Base-by-base conservation (phyloP, 2,797 vertebrate species). In the Distichodus sexfasciatus region DNA sequence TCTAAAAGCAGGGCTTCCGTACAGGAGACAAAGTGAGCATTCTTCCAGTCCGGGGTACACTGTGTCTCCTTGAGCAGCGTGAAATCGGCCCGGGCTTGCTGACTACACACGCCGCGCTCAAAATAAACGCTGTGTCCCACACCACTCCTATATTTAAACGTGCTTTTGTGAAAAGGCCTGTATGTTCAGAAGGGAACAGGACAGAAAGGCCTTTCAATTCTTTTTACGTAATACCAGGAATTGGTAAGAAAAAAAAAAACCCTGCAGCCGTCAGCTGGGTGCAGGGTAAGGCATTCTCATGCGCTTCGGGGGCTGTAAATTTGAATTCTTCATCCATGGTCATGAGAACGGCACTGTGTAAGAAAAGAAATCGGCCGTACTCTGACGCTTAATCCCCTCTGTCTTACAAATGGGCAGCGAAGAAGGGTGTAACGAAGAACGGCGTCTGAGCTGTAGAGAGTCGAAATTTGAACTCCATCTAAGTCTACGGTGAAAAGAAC, bases 171-270 rank as follows among this genome's bases (percentile, higher is more conserved):
- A 62, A 58, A 54, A 28, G 38, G 48, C 58, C 50, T 69, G 47
- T 59, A 36, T 47, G 57, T 66, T 72, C 50, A 59, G 33, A 51
- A 64, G 72, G 63, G 46, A 64, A 19, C 50, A n/a, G 72, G 44
- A 81, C 68, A 82, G 70, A 78, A n/a, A 51, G 71, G 23, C 54
- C 76, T 78, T 79, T 83, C 50, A 78, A 38, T 62, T 54, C 40
- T 62, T 57, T 61, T 74, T 74, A 55, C 17, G 55, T 15, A 70
- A 80, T 68, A 69, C 66, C 40, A 61, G 72, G 60, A 72, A 75
- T 63, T 36, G 58, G 48, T 63, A 65, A 55, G 72, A 71, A 62
- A 67, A 53, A n/a, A n/a, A n/a, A n/a, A n/a, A n/a, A n/a, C n/a
- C n/a, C n/a, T 53, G 41, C 55, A 74, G 54, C 72, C 58, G 72